Conservation (phyloP, 2,797 vertebrate genomes). For the Martes flavigula region DNA sequence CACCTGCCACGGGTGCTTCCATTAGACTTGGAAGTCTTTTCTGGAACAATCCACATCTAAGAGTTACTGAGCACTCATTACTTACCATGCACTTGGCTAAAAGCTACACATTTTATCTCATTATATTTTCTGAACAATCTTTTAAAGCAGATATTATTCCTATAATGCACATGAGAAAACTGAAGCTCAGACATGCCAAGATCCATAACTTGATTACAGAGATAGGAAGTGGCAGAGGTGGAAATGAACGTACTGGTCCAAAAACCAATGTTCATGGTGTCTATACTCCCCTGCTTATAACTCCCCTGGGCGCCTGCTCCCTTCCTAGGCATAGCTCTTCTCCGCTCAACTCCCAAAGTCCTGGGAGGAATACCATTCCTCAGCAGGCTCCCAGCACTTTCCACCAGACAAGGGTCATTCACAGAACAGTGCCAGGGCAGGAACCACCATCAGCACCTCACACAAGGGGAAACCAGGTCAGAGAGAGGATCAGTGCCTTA, state of each 20-base stretch:
- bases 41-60: no score
- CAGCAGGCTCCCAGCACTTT: neutral
- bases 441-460: neutral
- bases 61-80: no score
- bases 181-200: neutral
- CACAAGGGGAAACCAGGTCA: neutral
- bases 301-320: no score
- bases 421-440: neutral
- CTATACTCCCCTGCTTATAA: neutral
- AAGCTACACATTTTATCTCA: neutral
- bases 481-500: neutral
- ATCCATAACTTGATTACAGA: neutral
- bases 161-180: accelerated
- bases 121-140: no score
- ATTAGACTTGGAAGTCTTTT: no score
- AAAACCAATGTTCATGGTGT: neutral
- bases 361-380: neutral
- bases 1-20: no score
- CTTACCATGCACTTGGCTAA: neutral
- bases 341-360: neutral
- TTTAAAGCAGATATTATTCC: neutral
- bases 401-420: neutral
- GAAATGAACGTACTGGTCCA: neutral
- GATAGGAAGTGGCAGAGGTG: neutral
- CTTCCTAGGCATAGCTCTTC: neutral